Percentiles rank a stretch among this genome's conserved stretches.
phyloP scores from a whole-genome alignment of 1,140 invertebrate species.

The Popillia japonica region DNA sequence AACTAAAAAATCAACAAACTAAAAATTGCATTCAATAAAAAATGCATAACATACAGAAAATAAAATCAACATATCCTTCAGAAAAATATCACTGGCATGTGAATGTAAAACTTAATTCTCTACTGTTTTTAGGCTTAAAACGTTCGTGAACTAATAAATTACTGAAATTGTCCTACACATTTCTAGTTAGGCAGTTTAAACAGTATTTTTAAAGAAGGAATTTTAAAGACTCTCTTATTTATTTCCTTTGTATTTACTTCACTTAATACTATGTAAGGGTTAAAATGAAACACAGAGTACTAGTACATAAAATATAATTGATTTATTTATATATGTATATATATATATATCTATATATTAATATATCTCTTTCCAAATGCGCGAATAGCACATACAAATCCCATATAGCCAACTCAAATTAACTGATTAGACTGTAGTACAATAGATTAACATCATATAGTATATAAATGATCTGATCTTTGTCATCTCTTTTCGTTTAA shows the following conservation, averaged over 20 bases:
- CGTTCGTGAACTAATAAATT: too few species aligned
- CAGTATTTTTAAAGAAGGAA: too few species aligned
- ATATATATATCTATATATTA: slow-evolving; percentile 54
- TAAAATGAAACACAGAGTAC: slow-evolving; percentile 48
- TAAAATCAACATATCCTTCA: too few species aligned
- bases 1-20: too few species aligned
- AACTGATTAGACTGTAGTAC: slow-evolving; percentile 52
- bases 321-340: slow-evolving; percentile 52
- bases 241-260: not conserved
- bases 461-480: slow-evolving; percentile 44
- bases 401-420: slow-evolving; percentile 52
- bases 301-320: slow-evolving; percentile 57
- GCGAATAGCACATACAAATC: slow-evolving; percentile 49
- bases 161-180: too few species aligned
- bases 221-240: too few species aligned
- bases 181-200: too few species aligned
- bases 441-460: slow-evolving; percentile 51
- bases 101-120: too few species aligned
- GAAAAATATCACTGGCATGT: too few species aligned
- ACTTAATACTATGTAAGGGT: not conserved
- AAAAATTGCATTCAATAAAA: too few species aligned
- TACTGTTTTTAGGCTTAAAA: too few species aligned
- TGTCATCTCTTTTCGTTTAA: slow-evolving; percentile 38
- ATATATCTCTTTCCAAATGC: slow-evolving; percentile 49
- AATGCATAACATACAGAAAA: too few species aligned